Percentiles rank a stretch among this genome's conserved stretches.
These are phyloP conservation scores for Oreochromis tanganicae DNA, from an alignment of 2,113 vertebrate genomes.

Conservation along the genomic window DNA sequence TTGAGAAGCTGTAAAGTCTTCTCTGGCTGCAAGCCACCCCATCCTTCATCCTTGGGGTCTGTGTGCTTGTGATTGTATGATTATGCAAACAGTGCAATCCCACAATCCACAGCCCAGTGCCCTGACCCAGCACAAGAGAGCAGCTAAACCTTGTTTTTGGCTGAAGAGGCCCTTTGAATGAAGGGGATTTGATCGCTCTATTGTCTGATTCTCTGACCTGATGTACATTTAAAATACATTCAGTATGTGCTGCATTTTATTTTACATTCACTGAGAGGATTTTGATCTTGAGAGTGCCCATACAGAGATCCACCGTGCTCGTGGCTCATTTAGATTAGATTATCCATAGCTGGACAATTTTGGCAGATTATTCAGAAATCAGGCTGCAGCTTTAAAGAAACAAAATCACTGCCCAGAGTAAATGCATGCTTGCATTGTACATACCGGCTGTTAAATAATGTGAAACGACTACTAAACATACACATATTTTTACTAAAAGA, in stretches of 20 bases:
- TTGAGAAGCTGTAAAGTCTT: conserved; percentile 28
- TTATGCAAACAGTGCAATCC: conserved; percentile 41
- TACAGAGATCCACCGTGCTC: background rate
- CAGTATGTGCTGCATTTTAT: background rate
- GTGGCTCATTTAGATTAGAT: background rate
- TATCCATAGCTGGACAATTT: background rate
- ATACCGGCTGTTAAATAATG: background rate
- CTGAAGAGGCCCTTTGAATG: background rate
- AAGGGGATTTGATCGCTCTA: background rate
- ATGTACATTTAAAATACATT: background rate
- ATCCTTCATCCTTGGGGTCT: background rate
- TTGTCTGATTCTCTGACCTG: background rate
- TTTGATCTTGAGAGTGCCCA: background rate
- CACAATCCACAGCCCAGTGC: background rate
- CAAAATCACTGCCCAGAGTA: background rate
- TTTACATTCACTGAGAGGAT: background rate
- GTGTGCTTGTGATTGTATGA: conserved; percentile 10
- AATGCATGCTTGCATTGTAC: background rate
- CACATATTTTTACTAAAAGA: background rate
- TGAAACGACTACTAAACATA: background rate
- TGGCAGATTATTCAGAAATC: background rate
- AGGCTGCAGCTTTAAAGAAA: background rate
- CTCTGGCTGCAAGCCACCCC: conserved; percentile 16
- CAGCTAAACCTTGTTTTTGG: conserved; percentile 12
- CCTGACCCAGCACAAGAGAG: background rate